phyloP scores from a whole-genome alignment of 2,797 vertebrate genomes.

The Cichlasoma orientale region DNA sequence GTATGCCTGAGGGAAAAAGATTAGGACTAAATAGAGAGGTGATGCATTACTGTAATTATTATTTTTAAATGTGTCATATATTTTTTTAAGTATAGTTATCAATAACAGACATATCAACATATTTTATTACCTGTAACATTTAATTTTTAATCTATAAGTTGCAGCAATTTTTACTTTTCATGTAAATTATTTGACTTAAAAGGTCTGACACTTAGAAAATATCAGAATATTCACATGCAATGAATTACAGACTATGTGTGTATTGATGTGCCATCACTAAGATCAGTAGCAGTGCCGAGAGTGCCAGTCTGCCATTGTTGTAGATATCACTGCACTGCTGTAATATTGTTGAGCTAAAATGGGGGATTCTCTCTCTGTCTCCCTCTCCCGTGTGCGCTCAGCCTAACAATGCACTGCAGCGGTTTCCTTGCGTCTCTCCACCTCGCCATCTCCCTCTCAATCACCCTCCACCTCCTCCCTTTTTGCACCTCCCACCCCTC shows the following conservation, averaged over 20 bases:
- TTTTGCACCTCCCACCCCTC: slow-evolving; percentile 5
- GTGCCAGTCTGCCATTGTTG: slow-evolving; percentile 70
- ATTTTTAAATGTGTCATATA: slow-evolving; percentile 3
- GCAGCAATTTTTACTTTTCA: not conserved
- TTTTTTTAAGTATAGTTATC: not conserved
- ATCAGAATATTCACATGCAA: not conserved
- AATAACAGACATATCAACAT: not conserved
- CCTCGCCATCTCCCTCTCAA: slow-evolving; percentile 28
- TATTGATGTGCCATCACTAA: slow-evolving; percentile 46
- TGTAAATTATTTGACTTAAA: not conserved
- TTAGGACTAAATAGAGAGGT: slow-evolving; percentile 66
- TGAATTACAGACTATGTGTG: slow-evolving; percentile 31
- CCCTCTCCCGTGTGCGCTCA: slow-evolving; percentile 71
- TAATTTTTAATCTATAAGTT: slow-evolving; percentile 5
- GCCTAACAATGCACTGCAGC: slow-evolving; percentile 81
- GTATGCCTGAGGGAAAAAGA: slow-evolving; percentile 72
- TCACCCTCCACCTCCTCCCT: slow-evolving; percentile 24
- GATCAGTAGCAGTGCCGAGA: slow-evolving; percentile 61
- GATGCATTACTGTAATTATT: slow-evolving; percentile 34
- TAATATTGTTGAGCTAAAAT: slow-evolving; percentile 78
- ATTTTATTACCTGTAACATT: not conserved
- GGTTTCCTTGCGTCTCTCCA: slow-evolving; percentile 63
- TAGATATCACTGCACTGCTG: slow-evolving; percentile 78
- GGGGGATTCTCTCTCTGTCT: slow-evolving; percentile 77
- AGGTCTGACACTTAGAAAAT: not conserved